These are phyloP conservation scores for Calidris pygmaea DNA, from an alignment of 2,113 vertebrate species.

Conservation along the genomic window DNA sequence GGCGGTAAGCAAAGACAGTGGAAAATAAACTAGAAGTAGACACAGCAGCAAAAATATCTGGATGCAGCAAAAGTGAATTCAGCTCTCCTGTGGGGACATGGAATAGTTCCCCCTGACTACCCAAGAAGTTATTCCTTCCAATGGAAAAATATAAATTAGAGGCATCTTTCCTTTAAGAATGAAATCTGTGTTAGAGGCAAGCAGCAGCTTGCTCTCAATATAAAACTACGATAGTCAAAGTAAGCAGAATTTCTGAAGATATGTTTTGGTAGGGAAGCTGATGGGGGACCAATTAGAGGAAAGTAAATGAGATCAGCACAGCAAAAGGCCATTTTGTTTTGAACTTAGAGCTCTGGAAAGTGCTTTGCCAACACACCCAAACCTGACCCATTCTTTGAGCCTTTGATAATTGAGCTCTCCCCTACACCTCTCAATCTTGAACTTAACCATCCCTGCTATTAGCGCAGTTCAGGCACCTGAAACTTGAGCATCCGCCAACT, in stretches of 20 bases:
- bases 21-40: neutral
- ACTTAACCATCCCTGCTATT: neutral
- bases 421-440: neutral
- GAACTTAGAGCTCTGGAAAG: neutral
- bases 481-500: neutral
- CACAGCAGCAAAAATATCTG: neutral
- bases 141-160: neutral
- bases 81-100: neutral
- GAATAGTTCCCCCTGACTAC: neutral
- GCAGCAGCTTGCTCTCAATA: neutral
- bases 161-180: neutral
- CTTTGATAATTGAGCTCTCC: neutral
- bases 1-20: neutral
- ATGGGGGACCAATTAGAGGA: constrained; percentile 8
- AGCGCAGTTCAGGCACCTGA: neutral
- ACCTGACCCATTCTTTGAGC: neutral
- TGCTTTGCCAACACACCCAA: neutral
- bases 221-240: neutral
- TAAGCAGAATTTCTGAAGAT: neutral
- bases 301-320: neutral
- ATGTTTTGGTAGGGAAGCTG: neutral
- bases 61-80: neutral
- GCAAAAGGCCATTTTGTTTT: neutral
- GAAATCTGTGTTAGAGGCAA: neutral
- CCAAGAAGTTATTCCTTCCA: neutral